Conservation (phyloP, 2,113 vertebrate species). For the Neoarius graeffei region DNA sequence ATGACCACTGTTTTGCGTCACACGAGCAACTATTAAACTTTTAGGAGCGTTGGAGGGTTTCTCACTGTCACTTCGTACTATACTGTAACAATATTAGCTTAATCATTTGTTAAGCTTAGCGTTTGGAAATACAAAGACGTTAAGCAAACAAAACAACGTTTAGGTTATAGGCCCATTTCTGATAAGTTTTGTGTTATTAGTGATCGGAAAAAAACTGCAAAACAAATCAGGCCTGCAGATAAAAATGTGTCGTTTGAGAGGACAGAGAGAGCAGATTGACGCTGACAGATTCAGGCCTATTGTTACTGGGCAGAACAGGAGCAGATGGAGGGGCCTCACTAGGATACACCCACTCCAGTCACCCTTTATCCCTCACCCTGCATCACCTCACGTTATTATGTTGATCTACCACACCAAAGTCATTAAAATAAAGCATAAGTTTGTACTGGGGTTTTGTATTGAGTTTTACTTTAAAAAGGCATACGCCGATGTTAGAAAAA, state of each 20-base stretch:
- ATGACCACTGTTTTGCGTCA: too few species aligned
- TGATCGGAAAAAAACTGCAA: background rate
- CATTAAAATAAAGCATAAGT: background rate
- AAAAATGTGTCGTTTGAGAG: constrained; percentile 41
- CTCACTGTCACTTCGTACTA: background rate
- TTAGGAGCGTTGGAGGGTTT: background rate
- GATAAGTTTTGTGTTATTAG: background rate
- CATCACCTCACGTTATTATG: constrained; percentile 60
- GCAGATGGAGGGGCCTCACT: constrained; percentile 75
- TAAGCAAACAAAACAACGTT: background rate
- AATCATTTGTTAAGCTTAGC: background rate
- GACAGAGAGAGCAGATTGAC: constrained; percentile 60
- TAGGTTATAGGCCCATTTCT: background rate
- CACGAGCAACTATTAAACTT: background rate
- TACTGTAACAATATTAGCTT: background rate
- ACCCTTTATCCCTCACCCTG: constrained; percentile 40
- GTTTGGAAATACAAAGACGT: background rate
- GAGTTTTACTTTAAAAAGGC: background rate
- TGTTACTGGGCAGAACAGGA: constrained; percentile 63
- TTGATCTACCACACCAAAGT: constrained; percentile 34
- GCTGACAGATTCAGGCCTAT: constrained; percentile 71
- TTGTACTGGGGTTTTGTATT: background rate
- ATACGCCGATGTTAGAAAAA: background rate
- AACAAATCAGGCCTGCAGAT: constrained; percentile 37
- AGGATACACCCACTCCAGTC: constrained; percentile 45